These are phyloP conservation scores for Apis cerana DNA, from an alignment of 1,140 invertebrate genomes.

Conservation along the genomic window DNA sequence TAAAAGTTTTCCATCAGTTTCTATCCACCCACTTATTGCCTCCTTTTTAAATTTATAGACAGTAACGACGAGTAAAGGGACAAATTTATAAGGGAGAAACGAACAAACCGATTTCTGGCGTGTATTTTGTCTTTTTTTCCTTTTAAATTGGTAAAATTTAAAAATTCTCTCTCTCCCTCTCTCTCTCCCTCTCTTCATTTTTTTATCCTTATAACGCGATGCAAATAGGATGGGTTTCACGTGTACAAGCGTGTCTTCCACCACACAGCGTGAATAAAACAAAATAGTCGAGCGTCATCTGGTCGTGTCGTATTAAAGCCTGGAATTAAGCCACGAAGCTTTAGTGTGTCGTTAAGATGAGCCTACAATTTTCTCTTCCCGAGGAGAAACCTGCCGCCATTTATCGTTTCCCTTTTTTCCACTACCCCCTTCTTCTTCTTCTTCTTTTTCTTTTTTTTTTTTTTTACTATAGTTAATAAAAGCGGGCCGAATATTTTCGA, in stretches of 20 bases:
- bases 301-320: slow-evolving; percentile 42
- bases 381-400: slow-evolving; percentile 20
- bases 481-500: slow-evolving; percentile 68
- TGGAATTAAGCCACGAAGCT: slow-evolving; percentile 64
- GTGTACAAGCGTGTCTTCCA: not conserved
- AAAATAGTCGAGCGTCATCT: slow-evolving; percentile 57
- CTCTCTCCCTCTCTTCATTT: not conserved
- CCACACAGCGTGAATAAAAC: slow-evolving; percentile 33
- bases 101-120: too few relatives aligned
- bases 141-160: too few relatives aligned
- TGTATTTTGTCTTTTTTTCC: too few relatives aligned
- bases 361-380: slow-evolving; percentile 51
- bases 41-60: too few relatives aligned
- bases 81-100: too few relatives aligned
- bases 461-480: slow-evolving; percentile 61
- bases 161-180: too few relatives aligned
- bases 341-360: slow-evolving; percentile 64
- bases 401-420: slow-evolving; percentile 42
- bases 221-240: too few relatives aligned
- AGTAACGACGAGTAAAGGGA: too few relatives aligned
- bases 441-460: not conserved
- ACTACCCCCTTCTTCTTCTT: too few relatives aligned
- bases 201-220: not conserved
- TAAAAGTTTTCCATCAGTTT: too few relatives aligned
- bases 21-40: too few relatives aligned